Percentiles rank a stretch among this genome's conserved stretches.
phyloP scores from a whole-genome alignment of 2,888 invertebrate genomes.

The Seira ritae region DNA sequence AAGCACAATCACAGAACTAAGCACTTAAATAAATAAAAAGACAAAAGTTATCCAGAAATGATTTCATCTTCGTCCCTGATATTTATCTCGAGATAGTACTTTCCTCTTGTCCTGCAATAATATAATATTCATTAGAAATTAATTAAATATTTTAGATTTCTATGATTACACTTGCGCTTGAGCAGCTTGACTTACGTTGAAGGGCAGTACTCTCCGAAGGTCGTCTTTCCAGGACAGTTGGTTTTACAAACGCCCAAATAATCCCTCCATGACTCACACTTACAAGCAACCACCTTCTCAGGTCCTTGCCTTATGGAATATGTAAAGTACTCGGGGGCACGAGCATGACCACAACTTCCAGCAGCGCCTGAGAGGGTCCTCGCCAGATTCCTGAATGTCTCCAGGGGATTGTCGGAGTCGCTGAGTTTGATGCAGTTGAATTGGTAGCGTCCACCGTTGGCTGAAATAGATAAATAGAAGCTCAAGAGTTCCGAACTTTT shows the following conservation, averaged over 20 bases:
- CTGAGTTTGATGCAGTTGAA: slow-evolving; percentile 50
- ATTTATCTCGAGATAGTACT: slow-evolving; percentile 57
- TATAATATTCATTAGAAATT: slow-evolving; percentile 11
- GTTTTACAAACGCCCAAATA: slow-evolving; percentile 35
- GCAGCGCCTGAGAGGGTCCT: slow-evolving; percentile 51
- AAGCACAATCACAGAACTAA: too few relatives aligned
- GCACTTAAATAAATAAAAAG: too few relatives aligned
- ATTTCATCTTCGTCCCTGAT: slow-evolving; percentile 40
- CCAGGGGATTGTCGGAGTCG: slow-evolving; percentile 43
- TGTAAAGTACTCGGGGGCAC: slow-evolving; percentile 56
- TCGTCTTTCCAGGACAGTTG: slow-evolving; percentile 35
- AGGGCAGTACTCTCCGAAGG: slow-evolving; percentile 57
- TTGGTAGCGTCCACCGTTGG: slow-evolving; percentile 62
- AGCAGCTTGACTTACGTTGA: slow-evolving; percentile 31
- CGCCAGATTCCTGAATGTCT: slow-evolving; percentile 49
- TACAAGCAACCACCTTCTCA: slow-evolving; percentile 43
- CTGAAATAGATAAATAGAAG: slow-evolving; percentile 22
- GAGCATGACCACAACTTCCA: slow-evolving; percentile 55
- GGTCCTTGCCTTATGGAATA: slow-evolving; percentile 56
- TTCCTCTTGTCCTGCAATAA: slow-evolving; percentile 45
- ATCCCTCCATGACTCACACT: slow-evolving; percentile 55
- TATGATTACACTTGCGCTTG: too few relatives aligned
- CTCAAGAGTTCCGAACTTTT: slow-evolving; percentile 6
- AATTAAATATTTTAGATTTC: slow-evolving; percentile 12
- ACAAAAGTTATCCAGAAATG: too few relatives aligned